A percentile compares a stretch with the other conserved stretches of the same genome.
These are phyloP conservation scores for Girardia tigrina DNA, from an alignment of 2,888 invertebrate genomes.

Conservation along the genomic window DNA sequence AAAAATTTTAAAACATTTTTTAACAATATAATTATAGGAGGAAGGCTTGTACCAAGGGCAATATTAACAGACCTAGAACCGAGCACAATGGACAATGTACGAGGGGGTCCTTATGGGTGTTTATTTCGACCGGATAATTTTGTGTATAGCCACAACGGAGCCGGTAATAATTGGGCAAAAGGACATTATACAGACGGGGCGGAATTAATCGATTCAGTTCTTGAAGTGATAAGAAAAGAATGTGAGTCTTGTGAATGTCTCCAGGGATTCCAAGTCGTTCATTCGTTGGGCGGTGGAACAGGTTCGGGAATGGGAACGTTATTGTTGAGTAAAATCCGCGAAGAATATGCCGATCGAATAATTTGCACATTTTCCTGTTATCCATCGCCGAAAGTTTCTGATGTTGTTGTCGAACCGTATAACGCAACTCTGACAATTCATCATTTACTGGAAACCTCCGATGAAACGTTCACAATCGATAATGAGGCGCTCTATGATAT, in stretches of 20 bases:
- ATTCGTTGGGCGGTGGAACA: slow-evolving; percentile 56
- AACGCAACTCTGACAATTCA: neutral
- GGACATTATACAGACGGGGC: slow-evolving; percentile 26
- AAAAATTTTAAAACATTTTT: too few species aligned
- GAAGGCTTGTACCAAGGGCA: slow-evolving; percentile 26
- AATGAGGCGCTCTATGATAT: neutral
- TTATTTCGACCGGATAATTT: slow-evolving; percentile 24
- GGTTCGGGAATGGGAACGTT: slow-evolving; percentile 26
- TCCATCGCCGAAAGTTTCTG: slow-evolving; percentile 61
- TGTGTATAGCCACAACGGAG: neutral
- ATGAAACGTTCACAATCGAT: neutral
- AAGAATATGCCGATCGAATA: slow-evolving; percentile 53
- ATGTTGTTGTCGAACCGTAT: slow-evolving; percentile 11
- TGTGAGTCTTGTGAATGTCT: slow-evolving; percentile 74
- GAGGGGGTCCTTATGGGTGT: neutral
- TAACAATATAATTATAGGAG: too few species aligned
- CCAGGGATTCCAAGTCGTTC: slow-evolving; percentile 53
- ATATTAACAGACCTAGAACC: slow-evolving; percentile 31
- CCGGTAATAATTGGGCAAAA: neutral
- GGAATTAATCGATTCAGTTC: slow-evolving; percentile 53
- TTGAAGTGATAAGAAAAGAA: slow-evolving; percentile 61
- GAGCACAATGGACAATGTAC: slow-evolving; percentile 1
- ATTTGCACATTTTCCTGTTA: slow-evolving; percentile 93
- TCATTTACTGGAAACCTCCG: neutral
- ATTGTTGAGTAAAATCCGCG: slow-evolving; percentile 8